A percentile compares a stretch with the other conserved stretches of the same genome.
These are phyloP conservation scores for Cryptocephalus primarius DNA, from an alignment of 2,888 invertebrate genomes.

Conservation along the genomic window DNA sequence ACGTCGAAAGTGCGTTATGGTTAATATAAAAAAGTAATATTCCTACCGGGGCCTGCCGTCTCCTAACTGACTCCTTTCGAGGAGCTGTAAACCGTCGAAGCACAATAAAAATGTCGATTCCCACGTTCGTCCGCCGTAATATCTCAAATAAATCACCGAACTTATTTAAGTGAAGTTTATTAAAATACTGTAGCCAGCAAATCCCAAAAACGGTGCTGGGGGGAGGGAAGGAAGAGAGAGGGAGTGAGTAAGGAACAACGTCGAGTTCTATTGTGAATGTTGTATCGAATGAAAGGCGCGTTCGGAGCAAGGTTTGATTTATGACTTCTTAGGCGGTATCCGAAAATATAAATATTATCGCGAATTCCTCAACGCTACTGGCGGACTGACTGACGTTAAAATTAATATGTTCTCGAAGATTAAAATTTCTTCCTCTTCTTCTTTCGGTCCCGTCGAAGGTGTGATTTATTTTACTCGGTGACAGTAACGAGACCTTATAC, in stretches of 20 bases:
- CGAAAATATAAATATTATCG: constrained; percentile 31
- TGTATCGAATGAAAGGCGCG: constrained; percentile 10
- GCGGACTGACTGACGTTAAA: constrained; percentile 1
- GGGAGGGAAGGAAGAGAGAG: too few species aligned
- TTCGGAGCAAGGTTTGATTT: constrained; percentile 20
- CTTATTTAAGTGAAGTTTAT: constrained; percentile 7
- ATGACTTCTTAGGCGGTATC: constrained; percentile 20
- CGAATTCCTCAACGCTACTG: constrained; percentile 16
- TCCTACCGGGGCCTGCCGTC: too few species aligned
- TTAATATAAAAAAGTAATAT: too few species aligned
- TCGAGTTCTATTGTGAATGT: constrained; percentile 6
- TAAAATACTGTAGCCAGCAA: constrained; percentile 5
- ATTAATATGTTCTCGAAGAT: constrained; percentile 2
- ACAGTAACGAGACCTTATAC: too few species aligned
- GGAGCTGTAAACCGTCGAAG: too few species aligned
- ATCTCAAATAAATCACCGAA: constrained; percentile 1
- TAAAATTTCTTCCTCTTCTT: neutral
- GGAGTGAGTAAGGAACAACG: too few species aligned
- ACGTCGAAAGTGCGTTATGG: too few species aligned
- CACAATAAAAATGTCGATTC: too few species aligned
- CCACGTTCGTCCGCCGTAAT: too few species aligned
- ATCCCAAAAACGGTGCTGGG: neutral
- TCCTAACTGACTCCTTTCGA: too few species aligned
- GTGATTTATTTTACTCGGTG: too few species aligned
- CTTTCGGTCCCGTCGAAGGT: neutral